A percentile compares a stretch with the other conserved stretches of the same genome.
Conservation (phyloP, 2,113 vertebrate species). For the Dendrocopos noguchii region DNA sequence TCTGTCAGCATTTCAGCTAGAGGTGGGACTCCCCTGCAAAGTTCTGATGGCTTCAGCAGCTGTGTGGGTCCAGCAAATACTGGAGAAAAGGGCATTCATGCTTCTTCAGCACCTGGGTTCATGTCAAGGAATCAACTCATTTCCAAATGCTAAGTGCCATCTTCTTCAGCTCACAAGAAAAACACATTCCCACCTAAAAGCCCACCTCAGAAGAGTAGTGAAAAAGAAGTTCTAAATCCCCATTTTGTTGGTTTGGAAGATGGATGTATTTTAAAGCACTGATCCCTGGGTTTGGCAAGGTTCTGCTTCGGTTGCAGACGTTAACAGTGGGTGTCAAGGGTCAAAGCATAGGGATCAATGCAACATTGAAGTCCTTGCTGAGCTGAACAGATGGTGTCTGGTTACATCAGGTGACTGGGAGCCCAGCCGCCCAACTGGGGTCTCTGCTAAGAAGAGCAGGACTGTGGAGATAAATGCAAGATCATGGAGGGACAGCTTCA, state of each 20-base stretch:
- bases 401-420: background rate
- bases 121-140: background rate
- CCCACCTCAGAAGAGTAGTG: accelerated
- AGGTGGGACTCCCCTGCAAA: background rate
- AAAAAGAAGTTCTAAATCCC: background rate
- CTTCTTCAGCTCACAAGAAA: background rate
- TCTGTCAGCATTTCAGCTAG: background rate
- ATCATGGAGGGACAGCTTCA: accelerated
- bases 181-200: background rate
- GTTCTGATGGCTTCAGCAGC: background rate
- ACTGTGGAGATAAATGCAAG: accelerated
- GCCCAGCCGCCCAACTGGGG: background rate
- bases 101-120: background rate
- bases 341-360: accelerated
- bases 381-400: accelerated
- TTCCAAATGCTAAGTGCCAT: background rate
- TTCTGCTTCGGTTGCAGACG: background rate
- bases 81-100: background rate
- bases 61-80: background rate
- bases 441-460: background rate
- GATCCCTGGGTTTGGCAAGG: background rate
- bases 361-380: background rate
- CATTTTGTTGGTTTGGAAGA: background rate
- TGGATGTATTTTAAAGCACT: background rate
- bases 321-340: background rate